A percentile compares a stretch with the other conserved stretches of the same genome.
Conservation (phyloP, 1,140 invertebrate genomes). For the Lamellibrachia luymesi region DNA sequence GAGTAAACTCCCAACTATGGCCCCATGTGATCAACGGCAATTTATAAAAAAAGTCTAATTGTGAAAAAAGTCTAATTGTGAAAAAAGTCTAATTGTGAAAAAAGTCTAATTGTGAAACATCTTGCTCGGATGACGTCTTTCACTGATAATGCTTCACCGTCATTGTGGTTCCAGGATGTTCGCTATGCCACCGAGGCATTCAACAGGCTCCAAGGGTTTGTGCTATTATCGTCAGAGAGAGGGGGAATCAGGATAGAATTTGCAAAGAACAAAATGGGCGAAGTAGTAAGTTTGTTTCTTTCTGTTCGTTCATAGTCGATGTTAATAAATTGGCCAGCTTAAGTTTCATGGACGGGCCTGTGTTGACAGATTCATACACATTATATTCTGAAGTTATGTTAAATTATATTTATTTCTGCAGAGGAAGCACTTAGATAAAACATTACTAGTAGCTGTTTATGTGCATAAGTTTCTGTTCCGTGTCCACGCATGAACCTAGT, state of each 20-base stretch:
- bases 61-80: neutral
- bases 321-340: neutral
- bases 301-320: neutral
- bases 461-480: neutral
- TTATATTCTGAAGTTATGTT: neutral
- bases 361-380: neutral
- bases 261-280: slow-evolving; percentile 95
- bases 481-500: neutral
- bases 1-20: too few species aligned
- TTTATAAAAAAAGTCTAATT: neutral
- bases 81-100: neutral
- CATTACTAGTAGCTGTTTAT: neutral
- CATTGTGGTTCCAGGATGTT: slow-evolving; percentile 65
- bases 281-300: slow-evolving; percentile 62
- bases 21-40: too few species aligned
- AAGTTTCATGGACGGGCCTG: neutral
- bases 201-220: slow-evolving; percentile 87
- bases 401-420: neutral
- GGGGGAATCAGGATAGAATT: slow-evolving; percentile 97
- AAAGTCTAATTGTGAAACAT: neutral
- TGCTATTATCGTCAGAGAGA: slow-evolving; percentile 89
- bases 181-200: slow-evolving; percentile 85
- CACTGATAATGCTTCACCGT: neutral
- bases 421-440: neutral
- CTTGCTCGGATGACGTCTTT: neutral